Base-by-base conservation (phyloP, 2,888 invertebrate genomes). In the Enchytraeus crypticus region DNA sequence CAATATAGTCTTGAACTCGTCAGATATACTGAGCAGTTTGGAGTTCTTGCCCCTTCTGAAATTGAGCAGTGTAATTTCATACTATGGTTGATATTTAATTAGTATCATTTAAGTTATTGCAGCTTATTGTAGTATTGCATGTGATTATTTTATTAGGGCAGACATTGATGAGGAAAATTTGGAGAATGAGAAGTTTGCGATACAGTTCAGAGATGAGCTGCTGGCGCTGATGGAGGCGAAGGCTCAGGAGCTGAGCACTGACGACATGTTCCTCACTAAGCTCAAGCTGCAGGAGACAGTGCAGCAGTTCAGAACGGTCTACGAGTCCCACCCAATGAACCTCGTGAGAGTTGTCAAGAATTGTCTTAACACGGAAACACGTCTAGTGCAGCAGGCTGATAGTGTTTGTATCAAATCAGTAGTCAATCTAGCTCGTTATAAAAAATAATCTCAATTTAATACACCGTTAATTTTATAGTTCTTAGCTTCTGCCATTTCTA, bases 231-330 rank as follows among this genome's bases (percentile, higher is more conserved):
- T 92, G 64, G 88, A 89, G 75, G 82, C 82, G 30, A 86, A 86
- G 79, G 85, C 85, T 2, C 85, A 70, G 26, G 72, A 72, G 27
- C 64, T 74, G 0, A 81, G 78, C 57, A 83, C 82, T 5, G 85
- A 86, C 68, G 85, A 85, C 64, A 82, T 85, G 77, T 89, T 90
- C 74, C 82, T 89, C 45, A 87, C 87, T 27, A 87, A 87, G 79
- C 82, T 90, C 71, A 89, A 89, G 73, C 83, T 92, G 4, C 83
- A 87, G 53, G 89, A 90, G 71, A 87, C 89, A 0, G 88, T 88
- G 0, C 87, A 86, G 76, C 85, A 83, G 74, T 88, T 91, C n/a
- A 74, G 85, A 84, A 80, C 82, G 69, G 78, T 81, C 49, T 85
- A 80, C 79, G 85, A 85, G 69, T 84, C 85, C 67, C 86, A 86